Conservation (phyloP, 2,113 vertebrate genomes). For the Solea solea region DNA sequence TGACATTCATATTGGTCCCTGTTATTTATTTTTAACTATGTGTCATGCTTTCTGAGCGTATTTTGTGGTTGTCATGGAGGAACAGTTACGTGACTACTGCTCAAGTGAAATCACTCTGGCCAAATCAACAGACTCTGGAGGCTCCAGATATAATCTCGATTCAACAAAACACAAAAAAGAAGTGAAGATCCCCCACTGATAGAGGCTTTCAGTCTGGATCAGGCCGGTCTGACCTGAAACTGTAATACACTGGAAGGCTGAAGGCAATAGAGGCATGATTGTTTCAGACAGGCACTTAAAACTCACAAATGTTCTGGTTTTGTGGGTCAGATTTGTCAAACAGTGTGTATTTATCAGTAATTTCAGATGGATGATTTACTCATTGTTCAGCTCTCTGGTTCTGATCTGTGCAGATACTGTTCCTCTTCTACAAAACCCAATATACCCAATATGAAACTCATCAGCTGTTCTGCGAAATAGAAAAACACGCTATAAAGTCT, state of each 20-base stretch:
- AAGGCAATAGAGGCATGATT: neutral
- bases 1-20: conserved; percentile 56
- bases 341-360: neutral
- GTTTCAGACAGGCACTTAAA: conserved; percentile 24
- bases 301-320: conserved; percentile 12
- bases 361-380: conserved; percentile 13
- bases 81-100: conserved; percentile 1
- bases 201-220: conserved; percentile 6
- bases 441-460: neutral
- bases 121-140: conserved; percentile 1
- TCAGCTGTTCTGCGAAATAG: neutral
- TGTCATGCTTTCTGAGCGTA: conserved; percentile 5
- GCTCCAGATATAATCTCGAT: conserved; percentile 9
- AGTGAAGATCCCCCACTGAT: conserved; percentile 4
- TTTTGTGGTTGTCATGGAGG: neutral
- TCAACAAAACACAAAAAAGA: neutral
- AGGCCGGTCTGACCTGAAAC: conserved; percentile 11
- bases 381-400: neutral
- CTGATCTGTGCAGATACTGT: conserved; percentile 3
- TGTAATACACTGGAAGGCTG: conserved; percentile 1
- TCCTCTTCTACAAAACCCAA: neutral
- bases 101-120: neutral
- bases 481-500: neutral
- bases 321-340: conserved; percentile 1
- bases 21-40: neutral